These are phyloP conservation scores for Podiceps cristatus DNA, from an alignment of 2,113 vertebrate species.

Conservation along the genomic window DNA sequence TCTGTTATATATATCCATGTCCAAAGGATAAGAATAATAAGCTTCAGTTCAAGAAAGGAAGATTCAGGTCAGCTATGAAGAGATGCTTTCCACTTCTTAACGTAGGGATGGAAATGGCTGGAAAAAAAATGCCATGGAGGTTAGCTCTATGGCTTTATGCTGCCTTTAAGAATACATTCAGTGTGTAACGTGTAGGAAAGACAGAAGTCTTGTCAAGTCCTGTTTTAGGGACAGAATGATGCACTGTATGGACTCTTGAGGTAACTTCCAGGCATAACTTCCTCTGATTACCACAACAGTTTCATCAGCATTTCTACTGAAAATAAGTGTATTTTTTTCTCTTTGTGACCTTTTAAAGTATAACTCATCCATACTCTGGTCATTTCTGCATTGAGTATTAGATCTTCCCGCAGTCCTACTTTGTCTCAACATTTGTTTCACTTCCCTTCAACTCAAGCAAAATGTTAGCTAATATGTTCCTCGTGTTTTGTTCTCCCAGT, in stretches of 20 bases:
- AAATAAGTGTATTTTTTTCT: neutral
- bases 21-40: neutral
- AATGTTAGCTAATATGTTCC: neutral
- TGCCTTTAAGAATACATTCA: neutral
- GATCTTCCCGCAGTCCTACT: neutral
- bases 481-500: neutral
- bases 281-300: neutral
- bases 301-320: neutral
- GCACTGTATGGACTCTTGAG: neutral
- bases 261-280: neutral
- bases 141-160: neutral
- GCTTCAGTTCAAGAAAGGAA: neutral
- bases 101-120: neutral
- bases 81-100: neutral
- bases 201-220: neutral
- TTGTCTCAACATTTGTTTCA: neutral
- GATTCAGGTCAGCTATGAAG: neutral
- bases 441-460: neutral
- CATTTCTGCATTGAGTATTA: neutral
- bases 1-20: neutral
- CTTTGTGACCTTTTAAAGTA: neutral
- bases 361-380: neutral
- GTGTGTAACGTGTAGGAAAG: neutral
- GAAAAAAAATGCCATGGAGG: neutral
- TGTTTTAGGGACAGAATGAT: neutral